Base-by-base conservation (phyloP, 2,888 invertebrate species). In the Lypha dubia region DNA sequence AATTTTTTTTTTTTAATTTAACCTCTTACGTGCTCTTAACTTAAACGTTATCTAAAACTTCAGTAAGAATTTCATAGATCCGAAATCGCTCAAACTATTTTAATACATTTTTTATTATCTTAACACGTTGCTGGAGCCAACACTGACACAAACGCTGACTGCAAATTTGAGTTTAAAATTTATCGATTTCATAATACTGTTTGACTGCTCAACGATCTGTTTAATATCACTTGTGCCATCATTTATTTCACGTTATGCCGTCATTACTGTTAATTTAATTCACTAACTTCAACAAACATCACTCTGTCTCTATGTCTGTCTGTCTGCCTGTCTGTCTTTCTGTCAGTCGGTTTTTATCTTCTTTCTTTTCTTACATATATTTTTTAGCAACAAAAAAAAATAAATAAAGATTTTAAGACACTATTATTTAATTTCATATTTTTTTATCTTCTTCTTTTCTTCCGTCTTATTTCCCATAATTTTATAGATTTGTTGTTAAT, bases 401-500 rank as follows among this genome's bases (percentile, higher is more conserved):
- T n/a, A n/a, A n/a, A 46, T 20, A 28, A 71, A 7, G 20, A 70
- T 17, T 22, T 58, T 17, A 8, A 71, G 1, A 44, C 22, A 11
- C 13, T 65, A 7, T 38, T 63, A n/a, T 28, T 35, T 6, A 35
- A 35, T 76, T 70, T 75, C 4, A 44, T 53, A 3, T 20, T 3
- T 41, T 62, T 22, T 28, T 15, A 7, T 3, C 4, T 9, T 24
- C 41, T 28, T 8, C 17, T 49, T 65, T 58, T 28, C 32, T 5
- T 51, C 22, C 44, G 15, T 53, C 1, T 79, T 81, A 51, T 41
- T 73, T 73, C 58, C 60, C 74, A 75, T 51, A 28, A 63, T 67
- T 82, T 44, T 70, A 11, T 20, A 62, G 24, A 11, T 22, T n/a
- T 24, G 35, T 58, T 76, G 53, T 49, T 70, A 28, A 44, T 49